phyloP scores from a whole-genome alignment of 2,113 vertebrate genomes.

The Scomber japonicus region DNA sequence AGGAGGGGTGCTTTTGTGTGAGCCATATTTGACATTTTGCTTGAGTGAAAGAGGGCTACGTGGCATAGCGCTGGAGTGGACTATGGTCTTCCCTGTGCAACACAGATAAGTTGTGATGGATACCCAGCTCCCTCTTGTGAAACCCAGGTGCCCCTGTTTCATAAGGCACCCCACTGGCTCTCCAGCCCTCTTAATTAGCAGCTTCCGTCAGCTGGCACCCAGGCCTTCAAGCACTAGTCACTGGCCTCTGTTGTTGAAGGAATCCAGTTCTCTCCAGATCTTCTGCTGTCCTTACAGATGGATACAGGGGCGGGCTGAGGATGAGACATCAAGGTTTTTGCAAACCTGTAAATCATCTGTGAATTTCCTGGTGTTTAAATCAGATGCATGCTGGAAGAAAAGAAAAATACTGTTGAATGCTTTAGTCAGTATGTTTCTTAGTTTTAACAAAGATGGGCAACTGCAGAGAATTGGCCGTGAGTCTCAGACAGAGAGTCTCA shows the following conservation, averaged over 20 bases:
- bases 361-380: conserved; percentile 37
- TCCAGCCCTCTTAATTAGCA: conserved; percentile 77
- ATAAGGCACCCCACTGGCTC: conserved; percentile 72
- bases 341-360: conserved; percentile 52
- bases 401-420: conserved; percentile 25
- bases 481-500: conserved; percentile 28
- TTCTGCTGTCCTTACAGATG: conserved; percentile 50
- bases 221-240: conserved; percentile 63
- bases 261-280: conserved; percentile 58
- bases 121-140: conserved; percentile 71
- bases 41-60: conserved; percentile 47
- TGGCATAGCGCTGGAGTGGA: conserved; percentile 38
- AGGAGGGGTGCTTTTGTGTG: conserved; percentile 12
- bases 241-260: conserved; percentile 51
- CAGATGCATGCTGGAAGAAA: conserved; percentile 15
- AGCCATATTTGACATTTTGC: conserved; percentile 47
- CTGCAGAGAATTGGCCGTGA: conserved; percentile 18
- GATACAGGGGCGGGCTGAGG: conserved; percentile 26
- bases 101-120: conserved; percentile 70
- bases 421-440: conserved; percentile 22
- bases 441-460: conserved; percentile 46
- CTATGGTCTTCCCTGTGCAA: conserved; percentile 35
- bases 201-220: conserved; percentile 77
- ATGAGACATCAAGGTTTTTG: conserved; percentile 30
- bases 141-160: conserved; percentile 80